Base-by-base conservation (phyloP, 92 coral and sea anemone genomes). In the Zoanthus gigantus region DNA sequence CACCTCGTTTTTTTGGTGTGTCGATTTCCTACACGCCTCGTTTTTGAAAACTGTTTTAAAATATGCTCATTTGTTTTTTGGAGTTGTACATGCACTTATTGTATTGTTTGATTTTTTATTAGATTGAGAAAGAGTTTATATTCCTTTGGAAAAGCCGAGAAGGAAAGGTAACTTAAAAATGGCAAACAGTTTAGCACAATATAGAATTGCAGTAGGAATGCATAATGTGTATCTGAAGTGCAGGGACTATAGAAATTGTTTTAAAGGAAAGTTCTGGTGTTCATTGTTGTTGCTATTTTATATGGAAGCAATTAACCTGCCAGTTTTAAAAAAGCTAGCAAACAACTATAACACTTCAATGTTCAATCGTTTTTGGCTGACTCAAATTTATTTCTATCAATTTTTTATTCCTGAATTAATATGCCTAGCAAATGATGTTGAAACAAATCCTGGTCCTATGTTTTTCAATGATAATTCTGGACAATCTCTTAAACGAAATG, bases 201-300 rank as follows among this genome's bases (percentile, higher is more conserved):
- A 69, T 34, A 69, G 74, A 69, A 34, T 34, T 8, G 74, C 17
- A 29, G 10, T 69, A 69, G 74, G 74, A 18, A 28, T 9, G 13
- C 74, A 69, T 69, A 18, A 18, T 69, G 9, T 69, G 9, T 69
- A 28, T 14, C 45, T 69, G 45, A 34, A 28, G 74, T 69, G 37
- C 2, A 69, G 74, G 14, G 46, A 69, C 28, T 29, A 69, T 34
- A 58, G 3, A 14, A 58, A 16, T 10, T 69, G 74, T 34, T 34
- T 71, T 71, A 71, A 71, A 71, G 75, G 75, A 45, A 71, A 42
- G 47, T 71, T 71, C 16, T 71, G 75, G 75, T 29, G 75, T 71
- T 31, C 75, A 71, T 7, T 61, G 75, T 45, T 71, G 30, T 71
- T 71, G 16, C 47, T 71, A 45, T 31, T 9, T 71, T 71, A 71